Evolutionary conservation across 2,797 vertebrate genomes (phyloP).

Genomic region (Peromyscus aztecus): DNA sequence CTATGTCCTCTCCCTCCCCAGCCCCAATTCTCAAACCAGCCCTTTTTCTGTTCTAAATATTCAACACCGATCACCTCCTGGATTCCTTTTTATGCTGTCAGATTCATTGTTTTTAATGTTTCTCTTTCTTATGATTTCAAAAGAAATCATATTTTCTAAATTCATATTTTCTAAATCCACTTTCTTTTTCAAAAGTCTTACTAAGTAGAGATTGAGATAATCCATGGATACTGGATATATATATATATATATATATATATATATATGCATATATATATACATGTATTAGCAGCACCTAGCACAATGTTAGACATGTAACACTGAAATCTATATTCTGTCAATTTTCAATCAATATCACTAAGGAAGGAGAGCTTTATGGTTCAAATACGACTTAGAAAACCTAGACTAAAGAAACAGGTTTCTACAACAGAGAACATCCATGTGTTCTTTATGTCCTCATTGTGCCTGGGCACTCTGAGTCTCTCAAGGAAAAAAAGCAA

Average conservation of each 20-base stretch:
- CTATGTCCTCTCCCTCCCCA: background rate
- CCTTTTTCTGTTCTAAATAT: slow-evolving; percentile 26
- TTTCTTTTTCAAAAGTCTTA: background rate
- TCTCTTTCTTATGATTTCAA: background rate
- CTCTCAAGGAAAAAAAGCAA: background rate
- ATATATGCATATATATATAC: rapidly evolving
- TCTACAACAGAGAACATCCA: background rate
- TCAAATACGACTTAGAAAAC: background rate
- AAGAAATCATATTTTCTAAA: background rate
- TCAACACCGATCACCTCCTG: background rate
- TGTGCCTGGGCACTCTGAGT: background rate
- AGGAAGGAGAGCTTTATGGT: background rate
- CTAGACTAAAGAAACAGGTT: background rate
- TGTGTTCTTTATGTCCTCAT: background rate
- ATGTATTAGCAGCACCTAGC: background rate
- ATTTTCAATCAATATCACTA: background rate
- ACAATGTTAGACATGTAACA: background rate
- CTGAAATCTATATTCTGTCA: background rate
- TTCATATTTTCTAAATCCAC: background rate
- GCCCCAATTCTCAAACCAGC: background rate
- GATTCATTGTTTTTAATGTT: background rate
- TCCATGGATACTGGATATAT: background rate
- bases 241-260: too few species aligned
- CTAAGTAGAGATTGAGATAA: background rate
- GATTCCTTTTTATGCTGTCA: background rate